Evolutionary conservation across 2,113 vertebrate species (phyloP).

Genomic region (Danio rerio): GRCz12tu NC_133179.1:36930001-36930500

Average conservation of each 20-base stretch:
- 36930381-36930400: neutral
- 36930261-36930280: neutral
- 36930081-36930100: too few relatives aligned
- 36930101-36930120: neutral
- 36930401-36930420: slow-evolving; percentile 19
- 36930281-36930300: neutral
- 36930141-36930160: neutral
- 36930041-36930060: too few relatives aligned
- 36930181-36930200: neutral
- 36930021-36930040: too few relatives aligned
- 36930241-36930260: neutral
- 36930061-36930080: too few relatives aligned
- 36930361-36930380: slow-evolving; percentile 4
- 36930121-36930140: neutral
- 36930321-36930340: neutral
- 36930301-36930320: neutral
- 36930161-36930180: neutral
- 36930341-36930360: slow-evolving; percentile 14
- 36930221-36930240: neutral
- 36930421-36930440: slow-evolving; percentile 25
- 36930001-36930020: too few relatives aligned
- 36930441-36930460: neutral
- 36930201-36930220: neutral
- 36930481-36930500: neutral
- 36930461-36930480: neutral